Conservation (phyloP, 1,140 invertebrate species). For the Zaprionus vittiger region DNA sequence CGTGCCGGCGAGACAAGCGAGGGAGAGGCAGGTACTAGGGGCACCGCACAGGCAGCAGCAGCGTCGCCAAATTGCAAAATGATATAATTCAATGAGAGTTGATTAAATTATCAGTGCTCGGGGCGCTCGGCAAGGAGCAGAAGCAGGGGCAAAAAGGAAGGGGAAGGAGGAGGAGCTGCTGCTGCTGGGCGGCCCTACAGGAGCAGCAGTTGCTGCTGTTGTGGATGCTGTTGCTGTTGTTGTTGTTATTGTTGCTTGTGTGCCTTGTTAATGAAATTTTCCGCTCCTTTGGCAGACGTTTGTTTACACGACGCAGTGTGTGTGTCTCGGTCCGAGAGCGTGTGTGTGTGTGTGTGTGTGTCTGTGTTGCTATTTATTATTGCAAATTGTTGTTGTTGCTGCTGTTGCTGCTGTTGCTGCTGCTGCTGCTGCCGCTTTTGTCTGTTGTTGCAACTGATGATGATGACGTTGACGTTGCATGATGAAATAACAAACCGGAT, state of each 20-base stretch:
- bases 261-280: conserved; percentile 82
- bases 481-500: conserved; percentile 83
- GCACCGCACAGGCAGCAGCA: conserved; percentile 21
- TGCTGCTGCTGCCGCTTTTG: conserved; percentile 59
- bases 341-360: conserved; percentile 33
- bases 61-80: conserved; percentile 74
- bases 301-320: conserved; percentile 43
- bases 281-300: conserved; percentile 74
- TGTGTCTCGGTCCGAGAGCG: conserved; percentile 23
- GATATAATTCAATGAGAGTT: conserved; percentile 82
- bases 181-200: conserved; percentile 30
- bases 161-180: not conserved
- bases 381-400: conserved; percentile 65
- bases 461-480: conserved; percentile 81
- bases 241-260: conserved; percentile 61
- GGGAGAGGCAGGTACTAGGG: not conserved
- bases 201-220: conserved; percentile 34
- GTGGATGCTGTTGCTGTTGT: conserved; percentile 33
- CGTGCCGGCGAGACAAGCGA: conserved; percentile 9
- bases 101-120: conserved; percentile 76
- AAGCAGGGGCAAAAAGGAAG: not conserved
- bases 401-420: conserved; percentile 33
- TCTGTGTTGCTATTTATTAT: conserved; percentile 72
- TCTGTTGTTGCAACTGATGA: conserved; percentile 81
- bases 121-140: conserved; percentile 11